phyloP scores from a whole-genome alignment of 2,797 vertebrate species.

The Diceros bicornis region DNA sequence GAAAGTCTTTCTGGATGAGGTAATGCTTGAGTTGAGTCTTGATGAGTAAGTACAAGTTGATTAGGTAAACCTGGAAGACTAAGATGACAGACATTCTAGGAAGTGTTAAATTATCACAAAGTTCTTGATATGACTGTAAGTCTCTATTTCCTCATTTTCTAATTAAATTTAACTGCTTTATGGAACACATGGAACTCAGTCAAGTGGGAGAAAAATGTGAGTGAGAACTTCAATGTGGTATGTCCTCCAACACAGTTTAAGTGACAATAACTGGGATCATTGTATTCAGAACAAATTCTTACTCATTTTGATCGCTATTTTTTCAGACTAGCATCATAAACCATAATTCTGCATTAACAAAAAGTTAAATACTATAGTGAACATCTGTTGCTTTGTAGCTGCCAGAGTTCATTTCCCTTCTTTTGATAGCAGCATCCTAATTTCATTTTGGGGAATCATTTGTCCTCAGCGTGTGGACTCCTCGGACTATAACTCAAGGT shows the following conservation, averaged over 20 bases:
- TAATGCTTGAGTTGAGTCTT: not conserved
- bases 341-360: not conserved
- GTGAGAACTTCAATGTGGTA: not conserved
- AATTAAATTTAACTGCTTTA: not conserved
- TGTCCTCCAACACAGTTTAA: not conserved
- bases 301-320: not conserved
- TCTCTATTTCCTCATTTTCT: slow-evolving; percentile 44
- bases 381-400: not conserved
- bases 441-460: not conserved
- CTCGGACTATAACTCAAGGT: not conserved
- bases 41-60: not conserved
- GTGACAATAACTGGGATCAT: not conserved
- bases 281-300: slow-evolving; percentile 30
- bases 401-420: not conserved
- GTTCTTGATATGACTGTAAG: not conserved
- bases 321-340: not conserved
- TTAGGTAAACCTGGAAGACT: not conserved
- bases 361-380: not conserved
- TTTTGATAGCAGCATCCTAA: not conserved
- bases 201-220: not conserved
- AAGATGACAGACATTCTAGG: not conserved
- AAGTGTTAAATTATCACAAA: not conserved
- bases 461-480: not conserved
- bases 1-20: not conserved
- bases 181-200: not conserved